These are phyloP conservation scores for Euthynnus affinis DNA, from an alignment of 2,797 vertebrate genomes.

Conservation along the genomic window DNA sequence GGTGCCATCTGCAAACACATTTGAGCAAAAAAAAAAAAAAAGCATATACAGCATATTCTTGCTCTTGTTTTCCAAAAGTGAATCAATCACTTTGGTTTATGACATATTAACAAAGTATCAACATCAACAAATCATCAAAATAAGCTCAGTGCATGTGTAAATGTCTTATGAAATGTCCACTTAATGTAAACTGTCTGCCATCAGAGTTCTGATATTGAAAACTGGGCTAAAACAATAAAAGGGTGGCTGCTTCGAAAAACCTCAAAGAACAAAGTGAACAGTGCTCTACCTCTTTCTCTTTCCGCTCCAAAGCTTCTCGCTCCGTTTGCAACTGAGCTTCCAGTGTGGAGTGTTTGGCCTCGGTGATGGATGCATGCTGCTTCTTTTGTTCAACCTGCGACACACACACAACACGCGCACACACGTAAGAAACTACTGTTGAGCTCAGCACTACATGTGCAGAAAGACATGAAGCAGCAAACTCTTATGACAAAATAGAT, in stretches of 20 bases:
- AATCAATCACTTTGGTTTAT: no score
- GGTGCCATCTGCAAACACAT: no score
- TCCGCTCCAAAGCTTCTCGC: slow-evolving; percentile 96
- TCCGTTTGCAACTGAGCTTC: slow-evolving; percentile 95
- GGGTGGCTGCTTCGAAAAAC: neutral
- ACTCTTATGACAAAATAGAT: neutral
- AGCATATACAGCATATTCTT: no score
- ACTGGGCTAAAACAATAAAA: neutral
- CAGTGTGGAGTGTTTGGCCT: slow-evolving; percentile 87
- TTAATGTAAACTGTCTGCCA: neutral
- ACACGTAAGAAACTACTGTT: slow-evolving; percentile 22
- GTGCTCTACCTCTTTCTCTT: slow-evolving; percentile 94
- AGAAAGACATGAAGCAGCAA: slow-evolving; percentile 18
- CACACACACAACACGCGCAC: slow-evolving; percentile 40
- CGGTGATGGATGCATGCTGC: slow-evolving; percentile 85
- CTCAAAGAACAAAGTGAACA: neutral
- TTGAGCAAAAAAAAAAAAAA: no score
- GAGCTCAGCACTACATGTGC: slow-evolving; percentile 30
- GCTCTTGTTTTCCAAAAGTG: no score
- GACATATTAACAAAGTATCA: no score
- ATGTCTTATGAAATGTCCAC: neutral
- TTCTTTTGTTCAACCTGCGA: slow-evolving; percentile 90
- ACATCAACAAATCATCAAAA: no score
- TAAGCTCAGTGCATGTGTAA: neutral
- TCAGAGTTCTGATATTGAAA: neutral